These are phyloP conservation scores for Proteles cristata DNA, from an alignment of 2,113 vertebrate species.

Conservation along the genomic window DNA sequence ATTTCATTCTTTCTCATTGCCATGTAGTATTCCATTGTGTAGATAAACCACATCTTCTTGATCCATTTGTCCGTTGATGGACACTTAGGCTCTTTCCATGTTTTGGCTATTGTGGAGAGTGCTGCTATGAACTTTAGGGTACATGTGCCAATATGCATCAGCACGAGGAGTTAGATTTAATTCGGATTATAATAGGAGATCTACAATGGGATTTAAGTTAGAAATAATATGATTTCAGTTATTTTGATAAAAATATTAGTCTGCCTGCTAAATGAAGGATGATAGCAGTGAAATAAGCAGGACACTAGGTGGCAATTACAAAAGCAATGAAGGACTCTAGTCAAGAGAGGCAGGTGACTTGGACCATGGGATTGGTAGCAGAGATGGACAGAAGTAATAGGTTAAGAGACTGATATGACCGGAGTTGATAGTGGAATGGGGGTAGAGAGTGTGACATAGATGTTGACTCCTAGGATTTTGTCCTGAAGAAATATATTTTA, in stretches of 20 bases:
- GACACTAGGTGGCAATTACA: neutral
- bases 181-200: neutral
- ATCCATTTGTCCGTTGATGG: too few relatives aligned
- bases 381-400: neutral
- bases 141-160: too few relatives aligned
- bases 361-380: neutral
- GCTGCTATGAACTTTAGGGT: too few relatives aligned
- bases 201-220: neutral
- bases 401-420: neutral
- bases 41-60: too few relatives aligned
- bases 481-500: neutral
- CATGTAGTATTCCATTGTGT: too few relatives aligned
- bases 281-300: neutral
- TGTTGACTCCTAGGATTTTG: neutral
- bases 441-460: neutral
- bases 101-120: too few relatives aligned
- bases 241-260: neutral
- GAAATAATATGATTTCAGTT: neutral
- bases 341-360: neutral
- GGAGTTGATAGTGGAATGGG: neutral
- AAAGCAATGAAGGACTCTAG: neutral
- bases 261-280: neutral
- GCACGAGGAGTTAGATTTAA: neutral
- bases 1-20: too few relatives aligned
- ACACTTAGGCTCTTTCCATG: too few relatives aligned